phyloP scores from a whole-genome alignment of 2,888 invertebrate genomes.

The Machimus atricapillus region DNA sequence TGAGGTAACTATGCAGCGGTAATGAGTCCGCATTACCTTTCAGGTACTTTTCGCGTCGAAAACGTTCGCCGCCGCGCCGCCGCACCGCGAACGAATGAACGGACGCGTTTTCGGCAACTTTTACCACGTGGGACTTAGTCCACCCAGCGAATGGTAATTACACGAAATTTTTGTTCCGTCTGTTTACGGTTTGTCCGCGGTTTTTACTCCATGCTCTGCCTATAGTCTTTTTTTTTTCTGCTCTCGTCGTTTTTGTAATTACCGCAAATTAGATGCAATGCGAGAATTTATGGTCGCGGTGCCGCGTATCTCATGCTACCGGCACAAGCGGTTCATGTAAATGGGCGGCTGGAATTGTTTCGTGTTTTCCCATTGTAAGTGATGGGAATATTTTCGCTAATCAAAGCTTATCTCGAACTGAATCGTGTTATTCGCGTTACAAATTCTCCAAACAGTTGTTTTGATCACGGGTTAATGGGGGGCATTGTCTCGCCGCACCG shows the following conservation, averaged over 20 bases:
- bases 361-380: slow-evolving; percentile 1
- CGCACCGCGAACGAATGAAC: background rate
- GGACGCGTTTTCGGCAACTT: background rate
- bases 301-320: background rate
- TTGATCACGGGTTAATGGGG: slow-evolving; percentile 1
- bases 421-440: slow-evolving; percentile 21
- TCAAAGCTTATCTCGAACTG: slow-evolving; percentile 18
- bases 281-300: background rate
- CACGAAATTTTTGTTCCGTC: slow-evolving; percentile 44
- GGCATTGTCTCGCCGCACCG: background rate
- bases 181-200: slow-evolving; percentile 35
- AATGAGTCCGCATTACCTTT: slow-evolving; percentile 13
- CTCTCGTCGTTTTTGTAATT: slow-evolving; percentile 36
- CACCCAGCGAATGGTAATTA: slow-evolving; percentile 39
- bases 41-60: background rate
- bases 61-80: background rate
- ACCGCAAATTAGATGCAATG: slow-evolving; percentile 45
- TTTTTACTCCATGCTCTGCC: slow-evolving; percentile 23
- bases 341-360: slow-evolving; percentile 2
- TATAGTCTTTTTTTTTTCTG: slow-evolving; percentile 22
- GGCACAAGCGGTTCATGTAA: background rate
- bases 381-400: slow-evolving; percentile 19
- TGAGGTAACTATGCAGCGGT: slow-evolving; percentile 15
- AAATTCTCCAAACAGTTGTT: slow-evolving; percentile 30
- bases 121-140: slow-evolving; percentile 19